These are phyloP conservation scores for Caloenas nicobarica DNA, from an alignment of 2,113 vertebrate genomes.

Conservation along the genomic window DNA sequence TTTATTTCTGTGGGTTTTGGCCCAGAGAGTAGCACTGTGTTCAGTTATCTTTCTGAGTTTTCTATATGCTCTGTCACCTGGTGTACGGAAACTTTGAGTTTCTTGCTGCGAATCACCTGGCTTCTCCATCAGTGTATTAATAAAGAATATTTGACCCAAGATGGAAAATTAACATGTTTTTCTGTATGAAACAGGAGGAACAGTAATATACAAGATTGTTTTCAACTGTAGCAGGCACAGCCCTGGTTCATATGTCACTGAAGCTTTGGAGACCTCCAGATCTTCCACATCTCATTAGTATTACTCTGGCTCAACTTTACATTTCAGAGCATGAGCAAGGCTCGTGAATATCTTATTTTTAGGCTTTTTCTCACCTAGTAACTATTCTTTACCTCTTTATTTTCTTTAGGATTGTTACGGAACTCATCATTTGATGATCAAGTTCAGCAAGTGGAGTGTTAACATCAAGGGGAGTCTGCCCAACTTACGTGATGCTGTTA, in stretches of 20 bases:
- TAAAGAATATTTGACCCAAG: neutral
- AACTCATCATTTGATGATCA: neutral
- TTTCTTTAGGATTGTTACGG: neutral
- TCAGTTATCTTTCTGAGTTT: neutral
- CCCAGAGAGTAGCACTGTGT: neutral
- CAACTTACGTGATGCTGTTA: conserved; percentile 37
- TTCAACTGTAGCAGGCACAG: neutral
- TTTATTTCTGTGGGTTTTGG: neutral
- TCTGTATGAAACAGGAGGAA: neutral
- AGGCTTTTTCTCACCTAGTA: neutral
- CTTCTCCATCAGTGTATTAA: neutral
- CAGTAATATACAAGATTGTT: neutral
- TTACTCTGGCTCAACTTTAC: neutral
- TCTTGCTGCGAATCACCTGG: neutral
- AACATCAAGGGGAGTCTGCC: neutral
- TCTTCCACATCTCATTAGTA: neutral
- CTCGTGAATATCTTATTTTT: neutral
- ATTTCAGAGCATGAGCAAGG: neutral
- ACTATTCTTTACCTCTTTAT: neutral
- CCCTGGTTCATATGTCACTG: neutral
- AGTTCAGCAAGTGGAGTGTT: conserved; percentile 1
- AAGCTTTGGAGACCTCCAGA: neutral
- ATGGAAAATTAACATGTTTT: neutral
- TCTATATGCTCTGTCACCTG: neutral
- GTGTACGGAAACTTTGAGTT: neutral